Evolutionary conservation across 2,888 invertebrate species (phyloP), one percentile per base, ranked within the genome.

Genomic region (Dimorphilus gyrociliatus): DNA sequence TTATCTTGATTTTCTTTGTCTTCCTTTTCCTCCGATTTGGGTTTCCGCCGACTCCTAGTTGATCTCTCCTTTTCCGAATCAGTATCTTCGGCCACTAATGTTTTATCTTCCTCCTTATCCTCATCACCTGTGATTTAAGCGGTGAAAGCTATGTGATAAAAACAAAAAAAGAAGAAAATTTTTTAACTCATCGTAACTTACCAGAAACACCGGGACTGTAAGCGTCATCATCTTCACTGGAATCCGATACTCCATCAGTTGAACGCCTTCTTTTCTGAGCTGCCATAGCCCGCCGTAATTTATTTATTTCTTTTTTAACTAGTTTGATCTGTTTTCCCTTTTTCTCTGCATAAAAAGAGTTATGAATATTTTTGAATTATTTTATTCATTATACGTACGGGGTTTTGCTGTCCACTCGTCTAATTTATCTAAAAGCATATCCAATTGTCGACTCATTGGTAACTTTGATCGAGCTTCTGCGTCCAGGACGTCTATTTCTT

Each of bases 371-470:
- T n/a, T n/a, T n/a, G n/a, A n/a, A n/a, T n/a, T n/a, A n/a, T n/a
- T n/a, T n/a, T n/a, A n/a, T n/a, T n/a, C n/a, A n/a, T n/a, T n/a
- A n/a, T n/a, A n/a, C n/a, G n/a, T n/a, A n/a, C n/a, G n/a, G n/a
- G n/a, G n/a, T n/a, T n/a, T n/a, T n/a, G n/a, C n/a, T 21, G 21
- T 10, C 8, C 8, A 21, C 21, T 10, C 71, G 39, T 72, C 72
- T 39, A 74, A 60, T 19, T 74, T 63, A 36, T 73, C 72, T 33
- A 75, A 67, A 27, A 77, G 52, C 41, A 69, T 65, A 23, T 61
- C 51, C 19, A 72, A 55, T 37, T 66, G 65, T 16, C 62, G 58
- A 32, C 64, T 63, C 16, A 55, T 46, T 3, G 58, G 50, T 36
- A 60, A 42, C 2, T 46, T 45, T 30, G 56, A 53, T 16, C 55